Conservation (phyloP, 2,888 invertebrate genomes). For the Pyrrhosoma nymphula region DNA sequence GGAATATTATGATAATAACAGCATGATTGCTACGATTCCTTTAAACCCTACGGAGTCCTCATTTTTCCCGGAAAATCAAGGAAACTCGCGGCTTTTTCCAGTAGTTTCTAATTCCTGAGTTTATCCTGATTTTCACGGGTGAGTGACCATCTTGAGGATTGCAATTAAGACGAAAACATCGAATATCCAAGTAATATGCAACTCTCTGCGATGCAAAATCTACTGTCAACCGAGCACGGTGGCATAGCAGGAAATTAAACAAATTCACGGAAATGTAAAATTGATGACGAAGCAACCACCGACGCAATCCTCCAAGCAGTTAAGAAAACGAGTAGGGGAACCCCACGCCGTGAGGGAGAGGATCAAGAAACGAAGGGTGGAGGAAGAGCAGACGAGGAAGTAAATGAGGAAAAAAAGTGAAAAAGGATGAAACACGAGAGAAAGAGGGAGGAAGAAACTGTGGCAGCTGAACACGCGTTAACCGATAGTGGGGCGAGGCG, state of each 20-base stretch:
- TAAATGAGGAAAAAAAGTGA: background rate
- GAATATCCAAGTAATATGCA: too few species aligned
- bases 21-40: too few species aligned
- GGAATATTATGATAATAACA: too few species aligned
- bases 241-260: background rate
- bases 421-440: background rate
- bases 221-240: background rate
- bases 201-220: background rate
- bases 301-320: too few species aligned
- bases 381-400: background rate
- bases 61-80: too few species aligned
- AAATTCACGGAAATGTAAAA: background rate
- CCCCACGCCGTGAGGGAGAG: background rate
- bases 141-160: too few species aligned
- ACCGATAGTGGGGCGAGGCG: constrained; percentile 17
- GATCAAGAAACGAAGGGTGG: background rate
- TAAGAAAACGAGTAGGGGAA: background rate
- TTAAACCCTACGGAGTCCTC: too few species aligned
- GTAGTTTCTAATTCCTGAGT: too few species aligned
- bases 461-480: constrained; percentile 42
- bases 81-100: too few species aligned
- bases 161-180: too few species aligned
- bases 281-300: background rate
- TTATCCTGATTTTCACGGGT: too few species aligned
- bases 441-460: background rate